Evolutionary conservation across 1,140 invertebrate species (phyloP), one percentile per base, ranked within the genome.

Genomic region (Phymorhynchus buccinoides): DNA sequence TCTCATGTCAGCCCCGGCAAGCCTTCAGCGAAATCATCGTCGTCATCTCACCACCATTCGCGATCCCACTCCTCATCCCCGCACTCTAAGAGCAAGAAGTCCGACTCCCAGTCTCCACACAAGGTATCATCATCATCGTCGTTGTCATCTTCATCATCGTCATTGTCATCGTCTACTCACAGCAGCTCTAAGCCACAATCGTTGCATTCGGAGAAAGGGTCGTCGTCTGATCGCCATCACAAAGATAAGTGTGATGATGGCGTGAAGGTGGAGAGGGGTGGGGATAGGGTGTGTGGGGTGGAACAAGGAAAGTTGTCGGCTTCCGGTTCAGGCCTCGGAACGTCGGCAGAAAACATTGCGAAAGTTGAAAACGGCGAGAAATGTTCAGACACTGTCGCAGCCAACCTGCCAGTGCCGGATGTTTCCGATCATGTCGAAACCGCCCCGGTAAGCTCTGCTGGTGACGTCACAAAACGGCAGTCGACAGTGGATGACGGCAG

Each of bases 21-120:
- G 41, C 52, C 77, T 9, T 79, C 77, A n/a, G n/a, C 42, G 4
- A 79, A 35, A 27, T 79, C 77, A 79, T n/a, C n/a, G n/a, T n/a
- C n/a, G n/a, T 32, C 41, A 9, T 52, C 77, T 32, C 73, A 75
- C 37, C 14, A 27, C 39, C 42, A 62, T 27, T 62, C 56, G 12
- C 56, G n/a, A 14, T 52, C 48, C 56, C 22, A 27, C 56, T 62
- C 56, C 56, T 18, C 1, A 16, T 22, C 56, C 12, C 4, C 56
- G 6, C 56, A 62, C 56, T 62, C 56, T 4, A 62, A 62, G 56
- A 9, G 56, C 56, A 62, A 3, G n/a, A 62, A 62, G 56, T 62
- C 22, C 6, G 56, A 62, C 14, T 62, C 6, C 0, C 56, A 62
- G 12, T n/a, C n/a, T n/a, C n/a, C n/a, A n/a, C n/a, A n/a, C n/a